Conservation (phyloP, 30 jellyfish, hydroid and myxozoan species). For the Rhopilema esculentum region DNA sequence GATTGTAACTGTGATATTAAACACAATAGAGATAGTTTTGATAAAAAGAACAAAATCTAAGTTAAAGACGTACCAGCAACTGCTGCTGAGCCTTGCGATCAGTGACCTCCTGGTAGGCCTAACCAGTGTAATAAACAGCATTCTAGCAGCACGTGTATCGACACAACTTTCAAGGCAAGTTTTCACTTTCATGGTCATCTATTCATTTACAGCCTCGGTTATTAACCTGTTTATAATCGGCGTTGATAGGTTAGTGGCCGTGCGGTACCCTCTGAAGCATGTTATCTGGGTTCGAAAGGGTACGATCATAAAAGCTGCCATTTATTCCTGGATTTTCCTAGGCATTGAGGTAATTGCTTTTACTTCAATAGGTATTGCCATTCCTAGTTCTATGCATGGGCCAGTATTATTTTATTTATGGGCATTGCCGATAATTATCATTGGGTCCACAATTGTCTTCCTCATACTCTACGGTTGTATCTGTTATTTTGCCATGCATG, state of each 20-base stretch:
- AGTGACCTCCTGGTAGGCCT: slow-evolving; percentile 61
- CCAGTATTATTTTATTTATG: not conserved
- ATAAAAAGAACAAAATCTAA: slow-evolving; percentile 19
- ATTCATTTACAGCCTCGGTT: slow-evolving; percentile 56
- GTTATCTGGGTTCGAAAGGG: slow-evolving; percentile 40
- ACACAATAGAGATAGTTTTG: slow-evolving; percentile 20
- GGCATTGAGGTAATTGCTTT: slow-evolving; percentile 14
- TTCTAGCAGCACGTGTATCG: not conserved
- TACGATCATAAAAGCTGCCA: slow-evolving; percentile 2
- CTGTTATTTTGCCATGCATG: slow-evolving; percentile 5
- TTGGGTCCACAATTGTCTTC: slow-evolving; percentile 5
- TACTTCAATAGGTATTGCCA: not conserved
- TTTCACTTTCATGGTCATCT: slow-evolving; percentile 62
- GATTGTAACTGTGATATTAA: slow-evolving; percentile 1
- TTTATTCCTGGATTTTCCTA: slow-evolving; percentile 15
- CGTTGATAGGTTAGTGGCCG: slow-evolving; percentile 56
- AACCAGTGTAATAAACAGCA: slow-evolving; percentile 42
- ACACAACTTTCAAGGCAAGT: slow-evolving; percentile 5
- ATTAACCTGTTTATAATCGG: slow-evolving; percentile 49
- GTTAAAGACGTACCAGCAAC: slow-evolving; percentile 61
- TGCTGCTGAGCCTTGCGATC: slow-evolving; percentile 53
- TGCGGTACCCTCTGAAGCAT: slow-evolving; percentile 53
- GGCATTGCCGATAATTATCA: slow-evolving; percentile 6
- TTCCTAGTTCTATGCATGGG: not conserved
- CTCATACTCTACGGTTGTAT: slow-evolving; percentile 26